phyloP scores from a whole-genome alignment of 2,113 vertebrate genomes.

The Sialia sialis region DNA sequence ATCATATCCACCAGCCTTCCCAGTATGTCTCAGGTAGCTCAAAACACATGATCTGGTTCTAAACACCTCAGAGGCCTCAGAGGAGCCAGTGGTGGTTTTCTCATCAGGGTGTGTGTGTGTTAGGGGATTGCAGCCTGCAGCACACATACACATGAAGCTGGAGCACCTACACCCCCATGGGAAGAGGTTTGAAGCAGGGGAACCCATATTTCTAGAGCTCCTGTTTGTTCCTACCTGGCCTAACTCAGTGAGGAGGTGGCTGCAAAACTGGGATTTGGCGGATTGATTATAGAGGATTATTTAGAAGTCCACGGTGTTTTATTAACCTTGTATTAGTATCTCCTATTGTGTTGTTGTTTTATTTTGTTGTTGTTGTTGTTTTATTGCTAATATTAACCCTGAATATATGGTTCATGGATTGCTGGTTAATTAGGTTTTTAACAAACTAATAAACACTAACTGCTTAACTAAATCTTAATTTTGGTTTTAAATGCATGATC shows the following conservation, averaged over 20 bases:
- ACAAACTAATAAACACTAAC: neutral
- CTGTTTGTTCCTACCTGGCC: neutral
- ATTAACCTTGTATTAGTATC: neutral
- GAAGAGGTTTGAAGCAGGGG: neutral
- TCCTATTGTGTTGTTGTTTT: neutral
- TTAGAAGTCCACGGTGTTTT: neutral
- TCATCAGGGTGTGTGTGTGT: neutral
- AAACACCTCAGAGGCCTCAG: neutral
- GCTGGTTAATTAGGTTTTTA: neutral
- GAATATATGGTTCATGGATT: neutral
- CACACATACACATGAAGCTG: neutral
- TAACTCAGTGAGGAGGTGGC: rapidly evolving
- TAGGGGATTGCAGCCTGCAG: neutral
- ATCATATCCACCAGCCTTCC: neutral
- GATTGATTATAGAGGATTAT: neutral
- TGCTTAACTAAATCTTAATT: neutral
- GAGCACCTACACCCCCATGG: neutral
- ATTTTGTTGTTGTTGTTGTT: neutral
- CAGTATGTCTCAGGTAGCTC: neutral
- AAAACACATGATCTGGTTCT: neutral
- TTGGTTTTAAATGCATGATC: neutral
- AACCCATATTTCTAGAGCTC: neutral
- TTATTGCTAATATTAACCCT: neutral
- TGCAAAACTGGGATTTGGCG: neutral
- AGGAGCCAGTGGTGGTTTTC: neutral